Evolutionary conservation across 1,140 invertebrate species (phyloP), one percentile per base, ranked within the genome.

Genomic region (Uloborus diversus): DNA sequence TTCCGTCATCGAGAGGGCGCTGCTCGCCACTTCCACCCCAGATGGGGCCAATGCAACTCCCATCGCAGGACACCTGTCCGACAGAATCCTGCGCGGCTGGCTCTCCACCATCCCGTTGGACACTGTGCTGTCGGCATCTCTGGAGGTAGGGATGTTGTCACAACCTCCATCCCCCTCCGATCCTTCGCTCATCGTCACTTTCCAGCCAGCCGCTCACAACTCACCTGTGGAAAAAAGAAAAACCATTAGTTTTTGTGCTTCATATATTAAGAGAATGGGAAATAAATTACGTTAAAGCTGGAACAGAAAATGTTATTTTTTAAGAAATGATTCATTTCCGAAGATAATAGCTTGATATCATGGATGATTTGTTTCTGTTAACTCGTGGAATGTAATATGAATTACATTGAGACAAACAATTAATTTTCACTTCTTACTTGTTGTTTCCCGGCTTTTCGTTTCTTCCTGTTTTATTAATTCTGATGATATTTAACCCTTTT

Each of bases 121-220:
- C 17, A 78, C 73, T 11, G 73, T 78, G 37, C 73, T 78, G 61
- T 78, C 73, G 32, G 73, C 73, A 57, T 64, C 73, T 32, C 73
- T 53, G 30, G 73, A 78, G 23, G 73, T 56, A n/a, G 73, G 73
- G 47, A 78, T 47, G 49, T 66, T 49, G 57, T 78, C 49, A 23
- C 33, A 23, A 23, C 20, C 61, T 17, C 17, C 42, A 30, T 59
- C 70, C 59, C 71, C 71, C 27, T 78, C 73, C 32, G 73, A 78
- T 25, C 28, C 73, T 78, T 78, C 73, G 49, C 66, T 78, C 73
- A 78, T 78, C 20, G 61, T 78, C 47, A 56, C 61, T 78, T 66
- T 61, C 23, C 61, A 78, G 73, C 73, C 73, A 78, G 61, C 73
- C 42, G 35, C 35, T 9, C 28, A 42, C 7, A 42, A 14, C 59